phyloP scores from a whole-genome alignment of 1,140 invertebrate species.

The Thaumetopoea pityocampa region DNA sequence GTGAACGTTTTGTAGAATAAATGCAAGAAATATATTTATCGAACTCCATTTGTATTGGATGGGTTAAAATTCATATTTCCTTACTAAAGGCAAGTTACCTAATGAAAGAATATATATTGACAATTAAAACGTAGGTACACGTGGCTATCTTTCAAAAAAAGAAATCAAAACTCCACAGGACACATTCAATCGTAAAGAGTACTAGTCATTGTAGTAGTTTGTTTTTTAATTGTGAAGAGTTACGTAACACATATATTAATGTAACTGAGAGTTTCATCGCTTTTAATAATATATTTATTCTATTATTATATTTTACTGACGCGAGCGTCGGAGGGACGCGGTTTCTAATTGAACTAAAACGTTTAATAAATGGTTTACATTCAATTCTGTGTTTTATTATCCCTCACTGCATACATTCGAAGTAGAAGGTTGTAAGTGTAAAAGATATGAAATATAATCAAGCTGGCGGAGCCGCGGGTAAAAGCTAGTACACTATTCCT shows the following conservation, averaged over 20 bases:
- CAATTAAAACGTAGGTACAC: not conserved
- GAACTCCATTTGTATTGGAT: too few species aligned
- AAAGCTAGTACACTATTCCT: too few species aligned
- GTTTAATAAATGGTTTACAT: slow-evolving; percentile 51
- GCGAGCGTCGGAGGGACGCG: slow-evolving; percentile 7
- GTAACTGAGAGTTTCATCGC: slow-evolving; percentile 13
- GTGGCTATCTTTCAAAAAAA: not conserved
- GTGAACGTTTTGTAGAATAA: slow-evolving; percentile 6
- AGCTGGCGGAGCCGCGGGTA: too few species aligned
- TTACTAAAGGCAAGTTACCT: not conserved
- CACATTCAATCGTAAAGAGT: slow-evolving; percentile 13
- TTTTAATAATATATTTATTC: slow-evolving; percentile 20
- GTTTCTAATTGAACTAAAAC: slow-evolving; percentile 28
- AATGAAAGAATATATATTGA: not conserved
- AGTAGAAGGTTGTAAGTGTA: too few species aligned
- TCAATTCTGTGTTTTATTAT: slow-evolving; percentile 29
- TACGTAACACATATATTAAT: slow-evolving; percentile 9
- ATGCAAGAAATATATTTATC: not conserved
- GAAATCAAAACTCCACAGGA: slow-evolving; percentile 1
- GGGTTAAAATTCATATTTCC: too few species aligned
- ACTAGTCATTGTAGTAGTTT: slow-evolving; percentile 47
- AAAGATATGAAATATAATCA: too few species aligned
- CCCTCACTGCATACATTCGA: too few species aligned
- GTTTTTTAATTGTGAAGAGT: slow-evolving; percentile 41
- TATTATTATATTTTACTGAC: slow-evolving; percentile 15